Conservation (phyloP, 2,888 invertebrate species). For the Cephus runcator region DNA sequence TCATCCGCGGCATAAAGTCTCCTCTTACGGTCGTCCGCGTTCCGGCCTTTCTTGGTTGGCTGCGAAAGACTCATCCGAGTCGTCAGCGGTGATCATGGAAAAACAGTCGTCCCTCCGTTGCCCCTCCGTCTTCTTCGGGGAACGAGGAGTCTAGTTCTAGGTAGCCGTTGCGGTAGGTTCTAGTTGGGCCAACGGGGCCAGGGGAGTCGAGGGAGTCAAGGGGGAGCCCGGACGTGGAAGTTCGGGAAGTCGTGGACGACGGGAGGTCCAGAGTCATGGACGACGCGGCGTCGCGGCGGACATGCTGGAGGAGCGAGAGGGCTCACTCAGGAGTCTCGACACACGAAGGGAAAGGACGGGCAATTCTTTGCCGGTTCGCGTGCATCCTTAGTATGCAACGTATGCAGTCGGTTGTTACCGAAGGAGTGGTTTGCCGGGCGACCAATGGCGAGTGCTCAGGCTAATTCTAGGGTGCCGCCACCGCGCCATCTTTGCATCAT, state of each 20-base stretch:
- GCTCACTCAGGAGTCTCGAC: neutral
- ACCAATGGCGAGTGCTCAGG: constrained; percentile 65
- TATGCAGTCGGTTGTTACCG: constrained; percentile 65
- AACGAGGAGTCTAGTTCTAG: neutral
- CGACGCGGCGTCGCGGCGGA: neutral
- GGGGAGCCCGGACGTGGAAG: neutral
- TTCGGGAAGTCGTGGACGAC: neutral
- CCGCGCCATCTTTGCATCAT: constrained; percentile 66
- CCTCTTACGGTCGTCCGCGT: neutral
- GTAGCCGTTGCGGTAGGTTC: neutral
- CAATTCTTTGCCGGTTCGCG: constrained; percentile 58
- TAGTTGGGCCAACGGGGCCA: neutral
- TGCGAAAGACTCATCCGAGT: neutral
- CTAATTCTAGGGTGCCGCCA: constrained; percentile 65
- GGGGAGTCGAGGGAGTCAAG: no score
- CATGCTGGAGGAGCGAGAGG: neutral
- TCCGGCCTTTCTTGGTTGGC: neutral
- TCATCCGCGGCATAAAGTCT: neutral
- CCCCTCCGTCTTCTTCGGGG: neutral
- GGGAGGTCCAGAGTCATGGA: no score
- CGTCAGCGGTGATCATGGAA: neutral
- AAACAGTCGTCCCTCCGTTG: neutral
- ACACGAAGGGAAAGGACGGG: constrained; percentile 14
- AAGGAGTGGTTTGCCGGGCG: constrained; percentile 65
- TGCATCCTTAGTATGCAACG: constrained; percentile 65